Base-by-base conservation (phyloP, 1,140 invertebrate genomes). In the Acromyrmex echinatior region DNA sequence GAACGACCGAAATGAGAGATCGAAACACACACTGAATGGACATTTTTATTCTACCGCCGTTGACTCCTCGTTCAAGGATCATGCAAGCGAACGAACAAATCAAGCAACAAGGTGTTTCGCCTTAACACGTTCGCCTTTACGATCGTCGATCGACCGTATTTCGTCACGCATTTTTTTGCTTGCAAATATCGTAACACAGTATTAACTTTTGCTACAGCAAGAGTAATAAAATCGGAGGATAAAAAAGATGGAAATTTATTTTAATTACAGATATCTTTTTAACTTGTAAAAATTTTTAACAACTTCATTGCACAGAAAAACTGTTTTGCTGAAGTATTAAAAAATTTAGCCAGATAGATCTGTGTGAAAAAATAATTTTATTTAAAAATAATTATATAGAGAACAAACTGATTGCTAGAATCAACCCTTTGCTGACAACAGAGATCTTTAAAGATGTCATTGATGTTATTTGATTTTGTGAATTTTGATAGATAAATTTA, bases 1-100 rank as follows among this genome's bases (percentile, higher is more conserved):
- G 89, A 87, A 90, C 60, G 89, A 90, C 89, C 79, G 71, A 39
- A 76, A 77, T 73, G 58, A 51, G 73, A 78, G 63, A 86, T 77
- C 71, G 73, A 86, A 66, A 56, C 58, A 49, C 62, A 45, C 68
- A 60, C 65, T 31, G 70, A 88, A 86, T 86, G 79, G 74, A 70
- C 81, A 90, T 88, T 91, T 91, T 90, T 90, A 77, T 86, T 80
- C 53, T 49, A 12, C 31, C 62, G 51, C 73, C 49, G 39, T 63
- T 56, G 63, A 56, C 21, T 65, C 28, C 81, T 78, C 66, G 53
- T 66, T 76, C 58, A 9, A 51, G 60, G 18, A 82, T 74, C 51
- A 35, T 28, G 14, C 79, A 21, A 39, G 65, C 51, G 65, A 79
- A 53, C 51, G 56, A 66, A 35, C 74, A n/a, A 78, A 56, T 90